These are phyloP conservation scores for Holcopasites calliopsidis DNA, from an alignment of 1,140 invertebrate genomes.

Conservation along the genomic window DNA sequence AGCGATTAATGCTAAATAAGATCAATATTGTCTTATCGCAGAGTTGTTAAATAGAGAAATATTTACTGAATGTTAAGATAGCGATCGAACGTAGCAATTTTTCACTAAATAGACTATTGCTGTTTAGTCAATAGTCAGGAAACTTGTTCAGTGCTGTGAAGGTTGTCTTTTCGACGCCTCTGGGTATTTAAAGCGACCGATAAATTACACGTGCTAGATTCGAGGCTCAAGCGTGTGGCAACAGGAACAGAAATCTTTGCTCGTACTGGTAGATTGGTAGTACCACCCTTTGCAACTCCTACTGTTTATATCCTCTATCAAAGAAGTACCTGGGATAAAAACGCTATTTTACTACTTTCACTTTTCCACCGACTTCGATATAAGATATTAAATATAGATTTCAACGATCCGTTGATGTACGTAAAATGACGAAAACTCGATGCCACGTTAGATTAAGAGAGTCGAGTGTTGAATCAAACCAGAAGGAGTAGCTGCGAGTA, in stretches of 20 bases:
- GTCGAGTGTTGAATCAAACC: slow-evolving; percentile 62
- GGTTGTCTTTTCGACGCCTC: slow-evolving; percentile 71
- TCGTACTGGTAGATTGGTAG: slow-evolving; percentile 60
- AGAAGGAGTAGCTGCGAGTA: slow-evolving; percentile 53
- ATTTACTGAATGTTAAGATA: slow-evolving; percentile 77
- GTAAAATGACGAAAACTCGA: slow-evolving; percentile 40
- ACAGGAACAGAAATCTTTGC: slow-evolving; percentile 67
- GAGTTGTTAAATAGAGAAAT: slow-evolving; percentile 77
- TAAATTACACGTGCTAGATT: slow-evolving; percentile 67
- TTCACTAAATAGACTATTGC: slow-evolving; percentile 78
- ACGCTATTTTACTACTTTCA: slow-evolving; percentile 76
- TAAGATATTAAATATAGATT: slow-evolving; percentile 63
- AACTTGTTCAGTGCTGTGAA: slow-evolving; percentile 79
- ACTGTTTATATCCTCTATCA: slow-evolving; percentile 63
- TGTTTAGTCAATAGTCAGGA: slow-evolving; percentile 75
- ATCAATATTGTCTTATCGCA: slow-evolving; percentile 71
- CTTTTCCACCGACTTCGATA: slow-evolving; percentile 72
- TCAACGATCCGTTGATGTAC: slow-evolving; percentile 58
- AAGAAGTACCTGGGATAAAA: slow-evolving; percentile 73
- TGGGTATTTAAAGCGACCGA: slow-evolving; percentile 75
- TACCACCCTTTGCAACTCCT: slow-evolving; percentile 55
- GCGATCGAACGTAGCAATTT: slow-evolving; percentile 75
- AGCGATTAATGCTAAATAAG: slow-evolving; percentile 70
- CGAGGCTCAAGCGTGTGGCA: slow-evolving; percentile 61
- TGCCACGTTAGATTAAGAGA: slow-evolving; percentile 59